Evolutionary conservation across 2,797 vertebrate species (phyloP), one percentile per base, ranked within the genome.

Genomic region (Molossus molossus): DNA sequence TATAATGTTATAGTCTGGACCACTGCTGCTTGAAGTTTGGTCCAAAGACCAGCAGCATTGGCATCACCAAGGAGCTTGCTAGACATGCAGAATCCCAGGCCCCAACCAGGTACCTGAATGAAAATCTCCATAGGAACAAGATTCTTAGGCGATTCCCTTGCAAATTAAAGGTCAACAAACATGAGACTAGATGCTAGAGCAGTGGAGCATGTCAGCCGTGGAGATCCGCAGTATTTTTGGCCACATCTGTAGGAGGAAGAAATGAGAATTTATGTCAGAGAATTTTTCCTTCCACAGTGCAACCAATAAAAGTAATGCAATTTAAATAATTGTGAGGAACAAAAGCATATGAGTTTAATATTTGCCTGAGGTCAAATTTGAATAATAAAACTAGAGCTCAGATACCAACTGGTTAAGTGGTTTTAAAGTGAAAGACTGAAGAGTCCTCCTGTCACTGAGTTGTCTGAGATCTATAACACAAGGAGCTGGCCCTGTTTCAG

Each of bases 271-370:
- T 91, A 57, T 57, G 6, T 69, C 20, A 76, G 37, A 70, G 29
- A 37, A 21, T 60, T 70, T 87, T 80, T 9, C n/a, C 45, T 90
- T 29, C 81, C 29, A 76, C 25, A 73, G n/a, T 95, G 37, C 40
- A 96, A 77, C 70, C 60, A 80, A 87, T 58, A 70, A 82, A 62
- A 89, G 27, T 85, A 6, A 86, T 37, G 40, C 12, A 9, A 87
- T 83, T 89, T 83, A 90, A 95, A 93, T 89, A 69, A 93, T 15
- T 81, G 21, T 73, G 57, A n/a, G 33, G 29, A 95, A 53, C 29
- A 25, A 45, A 94, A 93, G 53, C 21, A 33, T 40, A 60, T 37
- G 8, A 84, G 7, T 73, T 90, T 94, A 73, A 27, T 72, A n/a
- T 92, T 80, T 86, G 17, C 50, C 72, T 87, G 40, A 65, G 33